Base-by-base conservation (phyloP, 2,888 invertebrate genomes). In the Drosophila seclusa region DNA sequence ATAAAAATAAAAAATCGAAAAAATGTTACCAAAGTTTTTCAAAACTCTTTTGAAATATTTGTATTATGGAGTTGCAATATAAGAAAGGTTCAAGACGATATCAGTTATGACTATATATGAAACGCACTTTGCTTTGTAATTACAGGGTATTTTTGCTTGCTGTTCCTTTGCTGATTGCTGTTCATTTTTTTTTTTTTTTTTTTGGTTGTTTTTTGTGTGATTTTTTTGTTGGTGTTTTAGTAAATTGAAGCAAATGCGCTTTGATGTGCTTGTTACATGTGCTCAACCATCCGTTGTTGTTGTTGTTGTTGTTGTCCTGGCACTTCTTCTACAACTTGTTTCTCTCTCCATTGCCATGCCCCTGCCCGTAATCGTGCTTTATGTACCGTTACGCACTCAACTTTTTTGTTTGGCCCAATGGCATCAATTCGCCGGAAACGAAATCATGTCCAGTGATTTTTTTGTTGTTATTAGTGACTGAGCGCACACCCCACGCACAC, bases 171-270 rank as follows among this genome's bases (percentile, higher is more conserved):
- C 24, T 21, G 21, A 31, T 34, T 27, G n/a, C 32, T 32, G 32
- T 7, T 29, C 29, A 2, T 16, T 24, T 18, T 32, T 18, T 11
- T 53, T n/a, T 53, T 54, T 69, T 71, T 60, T 53, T 67, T 64
- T 42, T 74, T 54, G 16, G 40, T 24, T 53, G 21, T 34, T 73
- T 68, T 42, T 31, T 57, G 53, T 55, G 21, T n/a, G n/a, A 40
- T 32, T 65, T 61, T 55, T 31, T 60, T 57, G 70, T 63, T 83
- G 78, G 76, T 91, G 89, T 91, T 91, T 91, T 85, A 86, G 82
- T 89, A 92, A 91, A 91, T 92, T 91, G 91, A 92, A 90, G 91
- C 89, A 90, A 91, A 92, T 91, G 92, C 85, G 84, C 83, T 88
- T 91, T 91, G 92, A 91, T 91, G 90, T 87, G 78, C 82, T 75